These are phyloP conservation scores for Tychaedon coryphoeus DNA, from an alignment of 2,113 vertebrate genomes.

Conservation along the genomic window DNA sequence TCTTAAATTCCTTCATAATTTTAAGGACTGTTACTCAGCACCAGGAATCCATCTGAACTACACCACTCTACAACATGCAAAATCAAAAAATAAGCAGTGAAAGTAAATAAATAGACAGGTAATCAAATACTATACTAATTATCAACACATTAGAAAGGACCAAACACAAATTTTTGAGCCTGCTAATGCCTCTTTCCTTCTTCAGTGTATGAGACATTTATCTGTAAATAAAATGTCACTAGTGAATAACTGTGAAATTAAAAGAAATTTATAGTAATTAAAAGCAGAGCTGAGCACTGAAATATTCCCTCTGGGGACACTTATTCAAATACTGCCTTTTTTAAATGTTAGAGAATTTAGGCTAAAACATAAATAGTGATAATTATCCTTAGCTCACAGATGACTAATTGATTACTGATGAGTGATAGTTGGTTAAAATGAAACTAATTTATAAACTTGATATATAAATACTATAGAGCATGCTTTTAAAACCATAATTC, in stretches of 20 bases:
- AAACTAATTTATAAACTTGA: neutral
- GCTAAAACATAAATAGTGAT: neutral
- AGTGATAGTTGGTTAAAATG: neutral
- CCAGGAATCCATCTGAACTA: neutral
- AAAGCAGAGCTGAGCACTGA: neutral
- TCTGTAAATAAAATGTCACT: constrained; percentile 25
- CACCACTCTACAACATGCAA: neutral
- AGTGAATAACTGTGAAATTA: constrained; percentile 32
- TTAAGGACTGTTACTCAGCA: neutral
- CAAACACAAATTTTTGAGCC: neutral
- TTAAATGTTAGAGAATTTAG: neutral
- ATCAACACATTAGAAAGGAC: neutral
- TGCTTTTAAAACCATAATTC: neutral
- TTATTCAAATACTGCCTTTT: neutral
- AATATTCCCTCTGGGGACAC: neutral
- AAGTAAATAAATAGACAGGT: neutral
- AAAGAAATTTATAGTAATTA: constrained; percentile 14
- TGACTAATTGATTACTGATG: neutral
- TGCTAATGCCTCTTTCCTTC: neutral
- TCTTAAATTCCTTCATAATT: neutral
- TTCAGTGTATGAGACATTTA: neutral
- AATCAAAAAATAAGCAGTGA: neutral
- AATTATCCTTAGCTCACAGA: neutral
- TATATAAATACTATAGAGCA: neutral
- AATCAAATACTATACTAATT: neutral